A percentile compares a stretch with the other conserved stretches of the same genome.
Evolutionary conservation across 2,113 vertebrate genomes (phyloP).

Genomic region (Lagopus leucura): DNA sequence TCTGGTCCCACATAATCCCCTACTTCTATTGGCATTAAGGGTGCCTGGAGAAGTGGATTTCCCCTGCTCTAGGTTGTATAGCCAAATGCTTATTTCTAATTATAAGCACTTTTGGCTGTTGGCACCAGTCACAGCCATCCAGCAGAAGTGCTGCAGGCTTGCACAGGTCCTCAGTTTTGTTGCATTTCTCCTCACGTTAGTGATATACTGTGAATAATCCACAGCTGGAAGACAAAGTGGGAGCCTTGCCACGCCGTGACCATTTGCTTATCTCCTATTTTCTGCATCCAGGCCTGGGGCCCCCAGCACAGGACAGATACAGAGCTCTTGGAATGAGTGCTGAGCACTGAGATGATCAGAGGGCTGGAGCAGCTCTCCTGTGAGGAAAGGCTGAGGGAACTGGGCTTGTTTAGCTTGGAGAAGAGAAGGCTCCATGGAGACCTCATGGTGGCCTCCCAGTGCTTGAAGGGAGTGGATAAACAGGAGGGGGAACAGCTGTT

Average conservation of each 20-base stretch:
- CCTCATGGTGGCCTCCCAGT: too few relatives aligned
- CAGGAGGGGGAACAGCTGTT: too few relatives aligned
- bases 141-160: background rate
- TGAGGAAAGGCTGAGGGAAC: too few relatives aligned
- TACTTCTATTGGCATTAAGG: rapidly evolving
- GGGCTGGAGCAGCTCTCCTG: too few relatives aligned
- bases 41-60: background rate
- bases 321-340: too few relatives aligned
- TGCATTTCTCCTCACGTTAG: background rate
- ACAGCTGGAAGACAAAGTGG: background rate
- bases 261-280: background rate
- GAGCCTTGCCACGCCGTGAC: background rate
- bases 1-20: background rate
- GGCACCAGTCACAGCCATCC: rapidly evolving
- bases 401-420: too few relatives aligned
- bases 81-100: background rate
- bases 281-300: too few relatives aligned
- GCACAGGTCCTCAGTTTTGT: background rate
- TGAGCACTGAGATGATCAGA: too few relatives aligned
- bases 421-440: too few relatives aligned
- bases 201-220: too few relatives aligned
- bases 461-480: too few relatives aligned
- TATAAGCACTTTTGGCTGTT: background rate
- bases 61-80: background rate
- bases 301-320: too few relatives aligned